Base-by-base conservation (phyloP, 2,888 invertebrate genomes). In the Limnephilus rhombicus region DNA sequence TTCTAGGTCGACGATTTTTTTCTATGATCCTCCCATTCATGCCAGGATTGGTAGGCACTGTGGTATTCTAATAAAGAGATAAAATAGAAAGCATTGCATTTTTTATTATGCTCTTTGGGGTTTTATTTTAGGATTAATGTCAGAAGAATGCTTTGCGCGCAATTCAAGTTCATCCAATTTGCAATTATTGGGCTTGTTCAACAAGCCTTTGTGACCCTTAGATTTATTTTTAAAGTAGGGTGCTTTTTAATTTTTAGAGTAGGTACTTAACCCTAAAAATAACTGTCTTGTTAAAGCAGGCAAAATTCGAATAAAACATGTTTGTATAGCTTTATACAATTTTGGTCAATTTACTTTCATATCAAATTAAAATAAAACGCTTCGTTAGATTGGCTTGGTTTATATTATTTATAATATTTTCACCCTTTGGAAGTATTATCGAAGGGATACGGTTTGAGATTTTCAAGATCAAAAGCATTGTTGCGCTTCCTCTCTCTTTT, bases 111-210 rank as follows among this genome's bases (percentile, higher is more conserved):
- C 49, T 13, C 41, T 86, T 86, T 45, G 85, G 85, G 45, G 29
- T 41, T 85, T 86, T 86, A 86, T 86, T 86, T 86, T 49, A n/a
- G 85, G 85, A 86, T 49, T 86, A 86, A 24, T 82, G 82, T 45
- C 85, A 86, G 15, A 18, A 34, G 53, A 18, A 37, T 31, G 83
- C 83, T 34, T 12, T 45, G 49, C n/a, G n/a, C n/a, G 85, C 18
- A 45, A n/a, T 45, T 86, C 85, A 45, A 86, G 45, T 45, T 86
- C 45, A 86, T 45, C 41, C 49, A 86, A 86, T 45, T 68, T 68
- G 68, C 24, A 68, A 68, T 68, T 68, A 68, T 68, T 68, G 68
- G 68, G 68, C 68, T 68, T 68, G 68, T 68, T 68, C 68, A 68
- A 68, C 68, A 68, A 68, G 24, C 68, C 7, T 68, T 68, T 68